A percentile compares a stretch with the other conserved stretches of the same genome.
Evolutionary conservation across 2,113 vertebrate species (phyloP).

Genomic region (Chiloscyllium plagiosum): DNA sequence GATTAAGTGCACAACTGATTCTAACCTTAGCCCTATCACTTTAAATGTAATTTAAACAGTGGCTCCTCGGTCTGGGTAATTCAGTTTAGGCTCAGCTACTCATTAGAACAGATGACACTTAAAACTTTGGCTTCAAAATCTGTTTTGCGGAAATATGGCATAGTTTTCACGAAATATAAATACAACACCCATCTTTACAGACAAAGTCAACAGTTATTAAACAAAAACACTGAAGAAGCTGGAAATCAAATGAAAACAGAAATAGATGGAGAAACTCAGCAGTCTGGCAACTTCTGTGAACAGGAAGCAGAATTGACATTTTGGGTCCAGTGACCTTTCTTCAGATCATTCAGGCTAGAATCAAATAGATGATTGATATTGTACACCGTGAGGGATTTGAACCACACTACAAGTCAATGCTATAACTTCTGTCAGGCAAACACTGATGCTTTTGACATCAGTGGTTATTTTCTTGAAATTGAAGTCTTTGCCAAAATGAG

Average conservation of each 20-base stretch:
- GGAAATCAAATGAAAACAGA: too few species aligned
- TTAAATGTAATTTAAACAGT: neutral
- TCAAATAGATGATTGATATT: neutral
- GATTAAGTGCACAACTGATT: neutral
- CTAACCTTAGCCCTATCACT: too few species aligned
- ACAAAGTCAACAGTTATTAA: neutral
- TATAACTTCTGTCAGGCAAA: neutral
- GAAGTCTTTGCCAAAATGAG: neutral
- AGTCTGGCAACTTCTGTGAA: too few species aligned
- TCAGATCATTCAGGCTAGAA: neutral
- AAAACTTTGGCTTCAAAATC: neutral
- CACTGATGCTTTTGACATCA: neutral
- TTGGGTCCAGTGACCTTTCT: too few species aligned
- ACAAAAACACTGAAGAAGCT: too few species aligned
- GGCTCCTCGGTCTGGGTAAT: neutral
- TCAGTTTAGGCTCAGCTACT: neutral
- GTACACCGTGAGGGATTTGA: neutral
- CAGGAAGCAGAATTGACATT: too few species aligned
- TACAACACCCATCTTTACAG: neutral
- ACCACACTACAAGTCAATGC: neutral
- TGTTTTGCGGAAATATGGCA: neutral
- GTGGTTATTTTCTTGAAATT: neutral
- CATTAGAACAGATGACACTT: neutral
- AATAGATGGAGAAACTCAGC: too few species aligned
- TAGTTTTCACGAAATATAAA: neutral